These are phyloP conservation scores for Pecten maximus DNA, from an alignment of 2,888 invertebrate genomes.

Conservation along the genomic window DNA sequence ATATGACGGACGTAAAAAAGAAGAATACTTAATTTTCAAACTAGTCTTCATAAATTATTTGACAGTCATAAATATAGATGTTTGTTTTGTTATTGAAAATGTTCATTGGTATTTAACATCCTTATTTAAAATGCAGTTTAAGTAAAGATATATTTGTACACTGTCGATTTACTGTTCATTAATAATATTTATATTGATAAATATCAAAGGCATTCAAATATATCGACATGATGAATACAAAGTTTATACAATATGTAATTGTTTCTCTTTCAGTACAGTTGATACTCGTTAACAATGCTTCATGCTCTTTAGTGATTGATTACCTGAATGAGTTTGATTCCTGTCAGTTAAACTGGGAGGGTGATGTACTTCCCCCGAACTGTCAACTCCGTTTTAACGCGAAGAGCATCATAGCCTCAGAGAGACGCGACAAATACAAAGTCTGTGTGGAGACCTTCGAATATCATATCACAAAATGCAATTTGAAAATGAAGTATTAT, in stretches of 20 bases:
- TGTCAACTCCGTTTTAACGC: neutral
- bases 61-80: no score
- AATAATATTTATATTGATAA: no score
- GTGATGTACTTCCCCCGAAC: neutral
- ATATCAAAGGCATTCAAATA: neutral
- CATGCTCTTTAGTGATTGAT: neutral
- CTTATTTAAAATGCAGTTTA: no score
- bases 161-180: no score
- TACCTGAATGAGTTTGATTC: neutral
- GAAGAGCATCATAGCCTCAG: neutral
- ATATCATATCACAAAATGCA: neutral
- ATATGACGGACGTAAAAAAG: no score
- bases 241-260: neutral
- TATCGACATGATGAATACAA: neutral
- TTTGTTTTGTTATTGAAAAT: no score
- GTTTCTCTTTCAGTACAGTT: neutral
- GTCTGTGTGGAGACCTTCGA: neutral
- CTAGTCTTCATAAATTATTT: no score
- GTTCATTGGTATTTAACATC: no score
- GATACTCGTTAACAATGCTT: neutral
- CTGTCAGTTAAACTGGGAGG: neutral
- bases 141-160: no score
- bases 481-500: neutral
- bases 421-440: neutral
- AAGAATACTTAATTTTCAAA: no score